Base-by-base conservation (phyloP, 2,888 invertebrate species). In the Clepsis dumicolana region DNA sequence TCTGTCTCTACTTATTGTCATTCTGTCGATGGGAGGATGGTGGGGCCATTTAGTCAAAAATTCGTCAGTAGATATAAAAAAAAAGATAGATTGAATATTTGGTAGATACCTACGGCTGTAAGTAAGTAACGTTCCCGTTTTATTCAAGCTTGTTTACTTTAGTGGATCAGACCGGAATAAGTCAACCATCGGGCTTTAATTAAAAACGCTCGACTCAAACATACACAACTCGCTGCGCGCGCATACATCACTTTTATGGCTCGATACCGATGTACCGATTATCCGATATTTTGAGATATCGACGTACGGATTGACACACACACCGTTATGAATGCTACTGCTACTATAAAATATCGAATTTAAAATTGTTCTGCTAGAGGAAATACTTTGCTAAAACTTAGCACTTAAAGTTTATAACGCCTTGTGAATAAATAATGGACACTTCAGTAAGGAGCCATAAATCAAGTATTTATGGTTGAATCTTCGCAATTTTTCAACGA, bases 171-270 rank as follows among this genome's bases (percentile, higher is more conserved):
- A 29, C 29, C 29, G 29, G 29, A 29, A 7, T 29, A 7, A 29
- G 3, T 29, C 29, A 29, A 29, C 29, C 29, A 29, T 29, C 41
- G 41, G n/a, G 35, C n/a, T 66, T 66, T 62, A 66, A 66, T 66
- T 66, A 66, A 66, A 63, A 64, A 57, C 74, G 72, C 74, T 71
- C 73, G 70, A 73, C 77, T 78, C 76, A 76, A 73, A 77, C 74
- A 73, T 70, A 72, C 72, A 75, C 75, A 75, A 74, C 72, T 54
- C 59, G 65, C 63, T 52, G 66, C 73, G 68, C 56, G 54, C 27
- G 64, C 57, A 71, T 77, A 70, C 71, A 71, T 76, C 74, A 76
- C 70, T 69, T 76, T 75, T 76, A 76, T 74, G 70, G 71, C 71
- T 57, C 54, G 56, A 67, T 64, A 56, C 35, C 65, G 67, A 64